Conservation (phyloP, 2,888 invertebrate species). For the Alcis repandata region DNA sequence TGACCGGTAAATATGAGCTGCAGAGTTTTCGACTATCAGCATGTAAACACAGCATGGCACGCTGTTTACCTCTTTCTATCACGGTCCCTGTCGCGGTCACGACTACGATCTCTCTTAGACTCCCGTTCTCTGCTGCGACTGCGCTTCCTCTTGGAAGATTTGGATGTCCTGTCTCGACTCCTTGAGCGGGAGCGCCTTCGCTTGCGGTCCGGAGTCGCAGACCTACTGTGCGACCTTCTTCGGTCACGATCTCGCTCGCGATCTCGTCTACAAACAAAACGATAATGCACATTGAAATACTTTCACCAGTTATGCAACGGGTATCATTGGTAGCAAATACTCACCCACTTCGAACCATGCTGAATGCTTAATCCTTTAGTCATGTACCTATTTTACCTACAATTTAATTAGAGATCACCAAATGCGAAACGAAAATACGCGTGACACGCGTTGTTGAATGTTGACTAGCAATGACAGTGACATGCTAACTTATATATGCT, state of each 20-base stretch:
- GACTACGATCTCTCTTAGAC: conserved; percentile 84
- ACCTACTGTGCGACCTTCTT: conserved; percentile 87
- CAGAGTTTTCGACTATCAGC: too few relatives aligned
- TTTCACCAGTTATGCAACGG: background rate
- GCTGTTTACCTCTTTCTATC: conserved; percentile 74
- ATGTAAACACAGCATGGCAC: conserved; percentile 3
- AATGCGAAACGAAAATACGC: background rate
- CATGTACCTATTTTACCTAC: background rate
- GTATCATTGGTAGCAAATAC: conserved; percentile 41
- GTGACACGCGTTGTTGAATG: conserved; percentile 35
- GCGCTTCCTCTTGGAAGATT: conserved; percentile 88
- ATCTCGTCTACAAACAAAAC: conserved; percentile 66
- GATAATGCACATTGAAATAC: background rate
- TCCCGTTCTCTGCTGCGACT: conserved; percentile 90
- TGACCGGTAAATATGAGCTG: too few relatives aligned
- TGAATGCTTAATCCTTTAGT: background rate
- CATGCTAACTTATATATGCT: background rate
- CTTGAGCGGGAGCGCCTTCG: conserved; percentile 86
- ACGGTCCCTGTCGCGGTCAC: conserved; percentile 74
- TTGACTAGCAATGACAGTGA: background rate
- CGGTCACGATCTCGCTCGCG: conserved; percentile 79
- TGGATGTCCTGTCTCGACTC: conserved; percentile 87
- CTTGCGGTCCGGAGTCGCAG: conserved; percentile 86
- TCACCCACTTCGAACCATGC: conserved; percentile 80
- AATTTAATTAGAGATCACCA: background rate